Conservation (phyloP, 92 coral and sea anemone species). For the Hydrozoanthus gracilis region DNA sequence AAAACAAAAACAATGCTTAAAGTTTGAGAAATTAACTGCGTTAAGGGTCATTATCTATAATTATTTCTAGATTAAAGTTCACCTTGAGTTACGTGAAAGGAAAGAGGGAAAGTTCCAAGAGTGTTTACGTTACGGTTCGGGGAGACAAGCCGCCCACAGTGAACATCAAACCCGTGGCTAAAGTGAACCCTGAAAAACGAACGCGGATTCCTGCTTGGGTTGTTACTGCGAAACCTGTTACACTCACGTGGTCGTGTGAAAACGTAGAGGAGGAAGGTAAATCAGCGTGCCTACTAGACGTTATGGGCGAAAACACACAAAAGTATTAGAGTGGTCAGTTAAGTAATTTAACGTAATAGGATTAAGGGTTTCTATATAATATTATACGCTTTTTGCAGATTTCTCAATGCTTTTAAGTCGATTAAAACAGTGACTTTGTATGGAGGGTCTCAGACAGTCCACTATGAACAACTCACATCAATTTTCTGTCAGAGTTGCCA, state of each 20-base stretch:
- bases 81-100: conserved; percentile 21
- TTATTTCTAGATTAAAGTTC: conserved; percentile 5
- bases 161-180: conserved; percentile 5
- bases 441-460: no score
- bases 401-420: no score
- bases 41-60: not conserved
- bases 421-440: no score
- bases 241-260: conserved; percentile 36
- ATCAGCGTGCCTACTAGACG: not conserved
- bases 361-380: no score
- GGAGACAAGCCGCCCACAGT: conserved; percentile 1
- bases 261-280: conserved; percentile 35
- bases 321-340: not conserved
- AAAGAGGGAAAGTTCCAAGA: not conserved
- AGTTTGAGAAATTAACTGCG: no score
- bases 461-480: no score
- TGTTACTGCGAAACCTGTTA: not conserved
- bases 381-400: no score
- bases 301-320: not conserved
- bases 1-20: no score
- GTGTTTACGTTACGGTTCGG: not conserved
- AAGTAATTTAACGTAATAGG: no score
- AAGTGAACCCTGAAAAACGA: not conserved
- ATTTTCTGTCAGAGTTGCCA: no score
- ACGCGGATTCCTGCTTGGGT: conserved; percentile 23